These are phyloP conservation scores for Buathra laborator DNA, from an alignment of 2,888 invertebrate genomes.

Conservation along the genomic window DNA sequence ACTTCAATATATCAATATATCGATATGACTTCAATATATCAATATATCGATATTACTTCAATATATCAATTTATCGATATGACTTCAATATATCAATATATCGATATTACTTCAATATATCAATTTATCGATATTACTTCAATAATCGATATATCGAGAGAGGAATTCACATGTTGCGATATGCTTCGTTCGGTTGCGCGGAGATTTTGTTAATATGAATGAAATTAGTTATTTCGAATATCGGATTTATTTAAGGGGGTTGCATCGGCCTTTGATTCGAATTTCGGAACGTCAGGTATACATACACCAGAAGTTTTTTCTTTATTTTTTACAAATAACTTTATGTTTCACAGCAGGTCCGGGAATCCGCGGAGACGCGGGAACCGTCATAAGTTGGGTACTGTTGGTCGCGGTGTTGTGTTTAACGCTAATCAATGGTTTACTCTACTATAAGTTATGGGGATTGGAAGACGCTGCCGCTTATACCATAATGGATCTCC, in stretches of 20 bases:
- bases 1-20: too few species aligned
- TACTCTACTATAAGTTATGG: conserved; percentile 94
- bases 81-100: too few species aligned
- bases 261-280: not conserved
- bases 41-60: too few species aligned
- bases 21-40: too few species aligned
- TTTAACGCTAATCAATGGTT: conserved; percentile 90
- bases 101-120: too few species aligned
- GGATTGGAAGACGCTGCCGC: conserved; percentile 88
- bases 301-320: not conserved
- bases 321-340: conserved; percentile 9
- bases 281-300: not conserved
- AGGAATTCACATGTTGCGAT: not conserved
- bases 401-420: conserved; percentile 89
- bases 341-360: conserved; percentile 46
- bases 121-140: too few species aligned
- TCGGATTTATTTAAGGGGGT: not conserved
- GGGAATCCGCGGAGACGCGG: conserved; percentile 76
- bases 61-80: too few species aligned
- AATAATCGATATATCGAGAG: not conserved
- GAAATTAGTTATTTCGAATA: not conserved
- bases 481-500: conserved; percentile 86
- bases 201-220: not conserved
- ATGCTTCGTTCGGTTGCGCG: not conserved
- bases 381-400: conserved; percentile 84